phyloP scores from a whole-genome alignment of 2,113 vertebrate species.

The Sardina pilchardus region DNA sequence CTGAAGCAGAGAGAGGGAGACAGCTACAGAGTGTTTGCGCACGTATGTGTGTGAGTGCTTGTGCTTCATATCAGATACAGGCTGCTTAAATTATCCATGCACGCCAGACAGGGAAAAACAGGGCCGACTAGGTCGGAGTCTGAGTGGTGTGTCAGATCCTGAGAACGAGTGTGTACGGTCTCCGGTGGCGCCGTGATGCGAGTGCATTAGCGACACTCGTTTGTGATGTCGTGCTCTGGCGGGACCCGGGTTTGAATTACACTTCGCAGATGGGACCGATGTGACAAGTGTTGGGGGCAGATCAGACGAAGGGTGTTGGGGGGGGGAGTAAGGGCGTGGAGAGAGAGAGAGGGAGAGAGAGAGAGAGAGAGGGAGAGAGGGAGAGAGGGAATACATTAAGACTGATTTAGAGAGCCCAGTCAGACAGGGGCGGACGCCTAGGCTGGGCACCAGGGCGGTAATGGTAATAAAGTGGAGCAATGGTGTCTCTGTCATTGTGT shows the following conservation, averaged over 20 bases:
- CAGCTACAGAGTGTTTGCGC: not conserved
- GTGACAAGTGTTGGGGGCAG: constrained; percentile 32
- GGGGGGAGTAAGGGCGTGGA: constrained; percentile 58
- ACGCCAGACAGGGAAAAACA: not conserved
- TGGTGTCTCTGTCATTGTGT: not conserved
- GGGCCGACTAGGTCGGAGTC: not conserved
- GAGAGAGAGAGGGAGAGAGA: constrained; percentile 53
- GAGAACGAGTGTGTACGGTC: too few species aligned
- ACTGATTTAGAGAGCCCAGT: not conserved
- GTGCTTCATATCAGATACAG: constrained; percentile 11
- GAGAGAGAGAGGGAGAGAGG: constrained; percentile 29
- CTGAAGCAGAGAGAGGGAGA: not conserved
- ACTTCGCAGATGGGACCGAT: constrained; percentile 55
- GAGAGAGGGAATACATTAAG: not conserved
- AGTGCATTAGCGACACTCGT: constrained; percentile 28
- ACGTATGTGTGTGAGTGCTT: not conserved
- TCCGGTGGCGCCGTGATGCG: not conserved
- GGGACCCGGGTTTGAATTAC: constrained; percentile 61
- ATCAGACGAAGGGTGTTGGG: constrained; percentile 56
- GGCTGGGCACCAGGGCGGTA: not conserved
- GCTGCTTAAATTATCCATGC: constrained; percentile 36
- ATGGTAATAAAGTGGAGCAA: not conserved
- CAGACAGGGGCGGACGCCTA: not conserved
- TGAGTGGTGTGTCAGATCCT: constrained; percentile 12
- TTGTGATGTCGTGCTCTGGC: constrained; percentile 4